Percentiles rank a stretch among this genome's conserved stretches.
These are phyloP conservation scores for Anas capensis DNA, from an alignment of 2,797 vertebrate genomes.

Conservation along the genomic window DNA sequence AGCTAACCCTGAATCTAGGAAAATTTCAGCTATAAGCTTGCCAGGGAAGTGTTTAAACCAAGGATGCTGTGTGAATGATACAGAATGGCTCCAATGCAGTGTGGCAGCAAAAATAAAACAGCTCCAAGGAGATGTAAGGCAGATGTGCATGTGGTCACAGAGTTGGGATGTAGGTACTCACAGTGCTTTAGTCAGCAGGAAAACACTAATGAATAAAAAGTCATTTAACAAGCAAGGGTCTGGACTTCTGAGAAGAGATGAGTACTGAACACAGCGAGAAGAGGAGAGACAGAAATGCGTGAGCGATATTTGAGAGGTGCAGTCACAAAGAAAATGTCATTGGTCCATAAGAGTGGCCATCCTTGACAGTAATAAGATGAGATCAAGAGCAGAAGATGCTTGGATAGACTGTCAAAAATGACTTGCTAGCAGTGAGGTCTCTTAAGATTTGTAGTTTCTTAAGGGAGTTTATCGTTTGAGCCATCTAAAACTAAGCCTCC, in stretches of 20 bases:
- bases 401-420: background rate
- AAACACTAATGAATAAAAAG: background rate
- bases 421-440: background rate
- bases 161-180: background rate
- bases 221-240: background rate
- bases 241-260: background rate
- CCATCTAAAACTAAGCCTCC: background rate
- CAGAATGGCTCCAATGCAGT: background rate
- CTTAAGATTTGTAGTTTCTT: background rate
- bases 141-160: background rate
- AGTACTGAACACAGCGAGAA: fast-evolving
- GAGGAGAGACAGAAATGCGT: background rate
- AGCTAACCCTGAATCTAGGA: background rate
- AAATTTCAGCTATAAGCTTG: background rate
- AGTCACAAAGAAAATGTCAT: background rate
- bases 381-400: background rate
- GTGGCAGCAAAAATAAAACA: background rate
- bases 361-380: fast-evolving
- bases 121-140: background rate
- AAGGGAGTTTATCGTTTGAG: background rate
- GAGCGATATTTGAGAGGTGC: background rate
- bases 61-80: fast-evolving
- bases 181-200: background rate
- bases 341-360: background rate
- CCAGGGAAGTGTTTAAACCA: background rate